Conservation (phyloP, 2,888 invertebrate genomes). For the Margaritifera margaritifera region DNA sequence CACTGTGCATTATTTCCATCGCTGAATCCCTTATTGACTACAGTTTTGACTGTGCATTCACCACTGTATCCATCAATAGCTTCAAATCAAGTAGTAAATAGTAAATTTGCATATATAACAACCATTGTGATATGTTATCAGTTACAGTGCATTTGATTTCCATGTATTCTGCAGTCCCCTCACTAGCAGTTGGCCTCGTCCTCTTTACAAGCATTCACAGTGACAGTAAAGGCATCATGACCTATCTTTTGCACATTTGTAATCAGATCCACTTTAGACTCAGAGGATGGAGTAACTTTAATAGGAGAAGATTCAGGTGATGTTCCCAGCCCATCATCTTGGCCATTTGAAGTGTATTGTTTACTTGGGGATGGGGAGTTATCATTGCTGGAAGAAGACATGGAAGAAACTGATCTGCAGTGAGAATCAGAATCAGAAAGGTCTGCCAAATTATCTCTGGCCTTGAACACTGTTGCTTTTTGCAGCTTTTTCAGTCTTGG, state of each 20-base stretch:
- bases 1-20: too few relatives aligned
- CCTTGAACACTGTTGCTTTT: slow-evolving; percentile 38
- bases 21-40: too few relatives aligned
- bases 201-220: slow-evolving; percentile 11
- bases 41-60: too few relatives aligned
- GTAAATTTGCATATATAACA: too few relatives aligned
- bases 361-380: slow-evolving; percentile 19
- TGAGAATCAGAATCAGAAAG: slow-evolving; percentile 51
- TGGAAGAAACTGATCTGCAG: slow-evolving; percentile 34
- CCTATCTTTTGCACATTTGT: slow-evolving; percentile 4
- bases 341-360: slow-evolving; percentile 33
- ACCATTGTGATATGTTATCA: too few relatives aligned
- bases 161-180: too few relatives aligned
- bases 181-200: slow-evolving; percentile 28
- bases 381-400: slow-evolving; percentile 33
- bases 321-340: slow-evolving; percentile 38
- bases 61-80: too few relatives aligned
- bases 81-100: too few relatives aligned
- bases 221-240: slow-evolving; percentile 14
- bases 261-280: not conserved
- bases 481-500: slow-evolving; percentile 31
- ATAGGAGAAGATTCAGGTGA: slow-evolving; percentile 41
- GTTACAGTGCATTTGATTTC: too few relatives aligned
- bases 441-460: slow-evolving; percentile 43
- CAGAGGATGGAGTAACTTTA: slow-evolving; percentile 20